These are phyloP conservation scores for Sminthopsis crassicaudata DNA, from an alignment of 2,113 vertebrate genomes.

Conservation along the genomic window DNA sequence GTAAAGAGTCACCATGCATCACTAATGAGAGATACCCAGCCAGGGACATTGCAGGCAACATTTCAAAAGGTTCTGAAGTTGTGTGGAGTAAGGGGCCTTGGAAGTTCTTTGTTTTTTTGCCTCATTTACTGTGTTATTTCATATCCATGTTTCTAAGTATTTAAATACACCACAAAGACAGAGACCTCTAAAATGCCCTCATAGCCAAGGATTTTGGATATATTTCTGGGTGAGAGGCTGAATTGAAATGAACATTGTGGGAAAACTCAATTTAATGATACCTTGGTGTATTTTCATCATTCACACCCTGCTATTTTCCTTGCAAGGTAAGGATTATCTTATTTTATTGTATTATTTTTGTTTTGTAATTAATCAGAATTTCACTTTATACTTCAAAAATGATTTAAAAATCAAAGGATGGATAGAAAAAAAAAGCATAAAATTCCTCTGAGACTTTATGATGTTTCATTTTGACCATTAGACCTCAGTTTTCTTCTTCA, in stretches of 20 bases:
- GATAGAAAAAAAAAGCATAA: background rate
- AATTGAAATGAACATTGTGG: conserved; percentile 95
- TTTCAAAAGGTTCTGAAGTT: conserved; percentile 73
- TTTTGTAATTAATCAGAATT: conserved; percentile 13
- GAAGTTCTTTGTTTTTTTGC: conserved; percentile 41
- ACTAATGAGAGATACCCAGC: conserved; percentile 83
- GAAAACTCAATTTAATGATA: conserved; percentile 93
- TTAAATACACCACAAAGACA: conserved; percentile 45
- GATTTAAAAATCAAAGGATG: conserved; percentile 13
- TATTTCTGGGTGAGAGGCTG: conserved; percentile 83
- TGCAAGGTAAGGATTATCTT: conserved; percentile 90
- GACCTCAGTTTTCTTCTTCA: background rate
- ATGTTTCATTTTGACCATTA: conserved; percentile 22
- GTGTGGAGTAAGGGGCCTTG: conserved; percentile 64
- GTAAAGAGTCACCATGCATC: conserved; percentile 83
- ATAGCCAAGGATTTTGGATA: conserved; percentile 82
- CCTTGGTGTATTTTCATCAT: conserved; percentile 89
- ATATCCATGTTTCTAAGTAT: conserved; percentile 63
- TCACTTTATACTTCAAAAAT: background rate
- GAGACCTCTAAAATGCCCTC: conserved; percentile 88
- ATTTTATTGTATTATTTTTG: conserved; percentile 28
- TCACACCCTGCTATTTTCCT: conserved; percentile 87
- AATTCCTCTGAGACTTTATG: background rate
- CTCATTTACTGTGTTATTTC: conserved; percentile 7
- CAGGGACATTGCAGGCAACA: conserved; percentile 63